A percentile compares a stretch with the other conserved stretches of the same genome.
Conservation (phyloP, 2,888 invertebrate species). For the Drosophila limbata region DNA sequence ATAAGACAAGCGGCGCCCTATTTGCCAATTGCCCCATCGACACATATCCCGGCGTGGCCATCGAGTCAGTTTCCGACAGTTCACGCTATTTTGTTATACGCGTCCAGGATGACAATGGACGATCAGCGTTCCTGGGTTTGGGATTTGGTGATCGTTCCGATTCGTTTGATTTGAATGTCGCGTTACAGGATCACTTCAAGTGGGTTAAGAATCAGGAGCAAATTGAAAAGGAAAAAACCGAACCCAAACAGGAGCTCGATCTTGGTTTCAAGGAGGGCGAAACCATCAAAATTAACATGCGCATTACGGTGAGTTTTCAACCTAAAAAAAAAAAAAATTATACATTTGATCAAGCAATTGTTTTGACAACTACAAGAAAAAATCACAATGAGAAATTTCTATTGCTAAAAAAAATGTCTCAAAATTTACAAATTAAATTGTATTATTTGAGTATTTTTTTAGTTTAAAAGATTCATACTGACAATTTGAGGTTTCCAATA, state of each 20-base stretch:
- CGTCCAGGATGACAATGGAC: conserved; percentile 96
- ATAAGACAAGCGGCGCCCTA: conserved; percentile 95
- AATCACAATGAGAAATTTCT: too few relatives aligned
- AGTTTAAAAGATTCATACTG: too few relatives aligned
- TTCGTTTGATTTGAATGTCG: conserved; percentile 99
- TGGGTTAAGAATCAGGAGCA: conserved; percentile 94
- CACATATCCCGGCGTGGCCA: conserved; percentile 96
- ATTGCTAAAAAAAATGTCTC: too few relatives aligned
- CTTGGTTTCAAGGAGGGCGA: conserved; percentile 99
- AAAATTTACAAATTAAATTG: too few relatives aligned
- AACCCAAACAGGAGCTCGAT: conserved; percentile 93
- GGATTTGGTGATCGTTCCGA: conserved; percentile 99
- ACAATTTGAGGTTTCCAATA: too few relatives aligned
- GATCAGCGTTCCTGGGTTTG: conserved; percentile 97
- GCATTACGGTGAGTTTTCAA: conserved; percentile 90
- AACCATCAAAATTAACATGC: conserved; percentile 99
- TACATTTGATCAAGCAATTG: too few relatives aligned
- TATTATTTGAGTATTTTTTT: too few relatives aligned
- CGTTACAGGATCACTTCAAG: conserved; percentile 99
- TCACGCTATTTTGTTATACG: conserved; percentile 98
- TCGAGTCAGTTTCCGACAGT: conserved; percentile 98
- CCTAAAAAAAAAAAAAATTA: background rate
- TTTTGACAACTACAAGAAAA: too few relatives aligned
- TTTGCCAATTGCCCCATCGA: conserved; percentile 99
- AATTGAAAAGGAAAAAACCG: conserved; percentile 92